phyloP scores from a whole-genome alignment of 1,140 invertebrate genomes.

The Habropoda laboriosa region DNA sequence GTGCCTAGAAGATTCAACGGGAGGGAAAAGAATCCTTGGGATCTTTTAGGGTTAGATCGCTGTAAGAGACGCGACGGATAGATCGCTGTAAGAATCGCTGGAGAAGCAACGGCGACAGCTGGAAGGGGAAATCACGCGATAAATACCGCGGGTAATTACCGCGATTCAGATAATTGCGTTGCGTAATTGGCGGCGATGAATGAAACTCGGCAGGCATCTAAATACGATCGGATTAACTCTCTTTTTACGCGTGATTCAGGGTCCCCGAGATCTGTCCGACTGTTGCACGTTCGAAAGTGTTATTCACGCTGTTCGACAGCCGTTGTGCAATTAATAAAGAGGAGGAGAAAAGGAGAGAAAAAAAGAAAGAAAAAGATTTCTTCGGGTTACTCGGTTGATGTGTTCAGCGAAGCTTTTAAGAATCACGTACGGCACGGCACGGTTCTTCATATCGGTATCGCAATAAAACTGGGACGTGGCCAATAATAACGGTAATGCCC shows the following conservation, averaged over 20 bases:
- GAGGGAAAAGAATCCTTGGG: no score
- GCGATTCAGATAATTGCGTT: conserved; percentile 15
- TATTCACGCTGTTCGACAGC: background rate
- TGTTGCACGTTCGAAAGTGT: background rate
- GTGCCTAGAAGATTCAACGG: no score
- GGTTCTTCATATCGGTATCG: background rate
- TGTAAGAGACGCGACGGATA: no score
- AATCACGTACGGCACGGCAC: conserved; percentile 10
- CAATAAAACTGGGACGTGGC: conserved; percentile 39
- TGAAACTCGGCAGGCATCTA: conserved; percentile 1
- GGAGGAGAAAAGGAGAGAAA: no score
- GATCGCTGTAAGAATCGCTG: no score
- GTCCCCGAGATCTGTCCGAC: background rate
- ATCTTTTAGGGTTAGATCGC: no score
- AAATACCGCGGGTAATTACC: conserved; percentile 10
- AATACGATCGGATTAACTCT: background rate
- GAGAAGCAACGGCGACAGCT: background rate
- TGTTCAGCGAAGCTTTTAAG: conserved; percentile 29
- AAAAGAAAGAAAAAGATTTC: conserved; percentile 7
- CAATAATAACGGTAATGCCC: conserved; percentile 34
- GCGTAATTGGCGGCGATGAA: conserved; percentile 5
- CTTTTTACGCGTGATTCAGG: background rate
- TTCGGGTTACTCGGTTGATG: background rate
- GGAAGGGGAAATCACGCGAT: background rate
- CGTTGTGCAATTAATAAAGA: background rate